Conservation (phyloP, 2,113 vertebrate genomes). For the Varanus komodoensis region DNA sequence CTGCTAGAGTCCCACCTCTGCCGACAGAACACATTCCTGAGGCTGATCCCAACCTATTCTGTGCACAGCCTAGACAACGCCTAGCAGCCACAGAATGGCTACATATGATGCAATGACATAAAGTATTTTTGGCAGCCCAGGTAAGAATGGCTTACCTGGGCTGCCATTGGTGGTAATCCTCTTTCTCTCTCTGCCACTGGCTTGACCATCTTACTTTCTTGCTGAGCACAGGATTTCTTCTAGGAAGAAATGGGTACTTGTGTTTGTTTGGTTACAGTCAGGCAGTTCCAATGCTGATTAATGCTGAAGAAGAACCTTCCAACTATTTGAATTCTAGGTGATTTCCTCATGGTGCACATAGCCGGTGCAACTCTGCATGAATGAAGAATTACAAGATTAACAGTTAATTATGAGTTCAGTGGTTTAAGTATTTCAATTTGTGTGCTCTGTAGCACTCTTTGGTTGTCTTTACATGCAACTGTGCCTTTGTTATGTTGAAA, state of each 20-base stretch:
- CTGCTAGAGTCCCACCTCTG: too few species aligned
- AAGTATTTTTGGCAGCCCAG: background rate
- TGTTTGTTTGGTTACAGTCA: background rate
- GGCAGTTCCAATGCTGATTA: background rate
- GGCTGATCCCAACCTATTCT: too few species aligned
- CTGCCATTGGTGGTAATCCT: background rate
- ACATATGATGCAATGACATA: too few species aligned
- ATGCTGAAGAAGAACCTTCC: background rate
- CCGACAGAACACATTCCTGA: too few species aligned
- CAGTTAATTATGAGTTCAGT: background rate
- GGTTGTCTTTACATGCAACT: too few species aligned
- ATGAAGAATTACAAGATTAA: background rate
- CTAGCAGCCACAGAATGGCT: too few species aligned
- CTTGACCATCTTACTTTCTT: background rate
- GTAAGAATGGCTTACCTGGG: background rate
- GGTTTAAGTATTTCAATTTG: too few species aligned
- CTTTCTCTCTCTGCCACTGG: background rate
- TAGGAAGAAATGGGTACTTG: background rate
- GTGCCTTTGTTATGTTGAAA: too few species aligned
- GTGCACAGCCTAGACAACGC: too few species aligned
- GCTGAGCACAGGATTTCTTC: background rate
- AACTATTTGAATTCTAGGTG: background rate
- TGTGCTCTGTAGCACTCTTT: too few species aligned
- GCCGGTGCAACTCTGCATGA: background rate
- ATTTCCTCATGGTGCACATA: background rate